Conservation (phyloP, 2,888 invertebrate species). For the Eumerus sabulonum region DNA sequence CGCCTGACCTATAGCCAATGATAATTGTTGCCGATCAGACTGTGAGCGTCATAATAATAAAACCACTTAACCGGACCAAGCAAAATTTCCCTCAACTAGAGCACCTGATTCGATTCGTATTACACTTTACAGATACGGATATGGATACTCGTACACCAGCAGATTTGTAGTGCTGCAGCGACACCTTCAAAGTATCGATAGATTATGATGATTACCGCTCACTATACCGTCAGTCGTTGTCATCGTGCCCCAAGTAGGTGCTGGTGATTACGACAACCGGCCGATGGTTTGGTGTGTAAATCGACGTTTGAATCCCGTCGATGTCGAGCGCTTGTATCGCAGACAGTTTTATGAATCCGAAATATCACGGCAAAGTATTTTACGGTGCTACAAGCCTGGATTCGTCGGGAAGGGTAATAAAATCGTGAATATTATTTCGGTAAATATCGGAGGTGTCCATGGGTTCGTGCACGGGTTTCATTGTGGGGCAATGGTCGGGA, state of each 20-base stretch:
- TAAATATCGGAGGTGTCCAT: conserved; percentile 52
- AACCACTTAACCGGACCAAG: conserved; percentile 62
- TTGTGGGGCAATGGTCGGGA: conserved; percentile 4
- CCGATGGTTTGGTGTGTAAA: no score
- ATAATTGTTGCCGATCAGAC: conserved; percentile 24
- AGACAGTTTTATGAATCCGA: conserved; percentile 62
- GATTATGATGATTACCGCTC: conserved; percentile 56
- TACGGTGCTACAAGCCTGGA: conserved; percentile 11
- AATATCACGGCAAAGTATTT: conserved; percentile 48
- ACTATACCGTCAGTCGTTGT: conserved; percentile 8
- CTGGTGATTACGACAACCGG: background rate
- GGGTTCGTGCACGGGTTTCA: conserved; percentile 8
- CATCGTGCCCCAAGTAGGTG: conserved; percentile 9
- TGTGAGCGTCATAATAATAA: conserved; percentile 43
- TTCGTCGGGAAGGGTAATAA: conserved; percentile 49
- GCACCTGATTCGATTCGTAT: conserved; percentile 40
- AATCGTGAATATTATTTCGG: conserved; percentile 55
- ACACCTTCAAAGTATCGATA: conserved; percentile 60
- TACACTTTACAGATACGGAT: conserved; percentile 31
- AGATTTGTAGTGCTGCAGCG: conserved; percentile 40
- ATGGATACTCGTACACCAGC: background rate
- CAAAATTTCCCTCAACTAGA: conserved; percentile 31
- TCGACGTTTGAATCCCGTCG: conserved; percentile 2
- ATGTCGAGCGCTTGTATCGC: conserved; percentile 50
- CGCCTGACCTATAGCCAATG: conserved; percentile 49